A percentile compares a stretch with the other conserved stretches of the same genome.
Conservation (phyloP, 2,888 invertebrate species). For the Sarcophaga subvicina region DNA sequence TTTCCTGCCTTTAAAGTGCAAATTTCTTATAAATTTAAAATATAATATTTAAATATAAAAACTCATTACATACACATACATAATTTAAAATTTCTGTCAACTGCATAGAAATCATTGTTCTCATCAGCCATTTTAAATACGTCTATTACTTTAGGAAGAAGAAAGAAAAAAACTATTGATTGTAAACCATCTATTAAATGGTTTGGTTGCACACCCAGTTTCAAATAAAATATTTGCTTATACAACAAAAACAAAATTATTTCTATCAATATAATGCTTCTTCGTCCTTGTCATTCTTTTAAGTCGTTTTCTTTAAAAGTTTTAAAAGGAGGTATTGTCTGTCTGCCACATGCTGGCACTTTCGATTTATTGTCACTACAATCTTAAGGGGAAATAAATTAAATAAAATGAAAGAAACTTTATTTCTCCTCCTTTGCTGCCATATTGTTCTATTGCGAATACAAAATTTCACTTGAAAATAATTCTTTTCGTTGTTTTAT, state of each 20-base stretch:
- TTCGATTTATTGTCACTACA: constrained; percentile 29
- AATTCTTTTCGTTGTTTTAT: background rate
- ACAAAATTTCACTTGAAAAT: background rate
- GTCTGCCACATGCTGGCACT: background rate
- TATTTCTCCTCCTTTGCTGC: background rate
- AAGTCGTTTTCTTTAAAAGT: constrained; percentile 15
- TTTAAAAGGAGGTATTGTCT: background rate
- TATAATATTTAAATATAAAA: no score
- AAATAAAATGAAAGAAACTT: background rate
- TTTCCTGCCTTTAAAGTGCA: no score
- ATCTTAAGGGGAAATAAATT: background rate
- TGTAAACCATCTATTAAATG: no score
- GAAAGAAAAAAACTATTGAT: no score
- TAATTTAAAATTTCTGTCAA: no score
- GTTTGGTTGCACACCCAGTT: no score
- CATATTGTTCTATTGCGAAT: background rate
- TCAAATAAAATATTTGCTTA: background rate
- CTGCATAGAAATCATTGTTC: no score
- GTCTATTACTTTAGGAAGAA: no score
- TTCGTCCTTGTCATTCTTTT: constrained; percentile 23
- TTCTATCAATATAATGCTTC: constrained; percentile 18
- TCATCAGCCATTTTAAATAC: no score
- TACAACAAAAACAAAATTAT: background rate
- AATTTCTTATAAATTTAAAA: no score
- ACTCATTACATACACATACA: no score